Conservation (phyloP, 2,797 vertebrate genomes). For the Pipistrellus kuhlii region DNA sequence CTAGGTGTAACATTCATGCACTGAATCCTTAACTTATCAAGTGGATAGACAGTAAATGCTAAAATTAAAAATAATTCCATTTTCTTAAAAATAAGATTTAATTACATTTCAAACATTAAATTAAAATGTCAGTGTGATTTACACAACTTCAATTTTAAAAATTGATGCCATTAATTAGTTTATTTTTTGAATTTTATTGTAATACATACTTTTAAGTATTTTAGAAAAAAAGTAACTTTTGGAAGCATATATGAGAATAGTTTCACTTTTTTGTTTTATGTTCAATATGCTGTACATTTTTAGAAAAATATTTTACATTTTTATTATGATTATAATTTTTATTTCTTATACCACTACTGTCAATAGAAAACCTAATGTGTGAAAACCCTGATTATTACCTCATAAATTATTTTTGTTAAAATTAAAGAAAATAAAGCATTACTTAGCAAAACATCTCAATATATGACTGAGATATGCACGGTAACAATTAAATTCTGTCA, state of each 20-base stretch:
- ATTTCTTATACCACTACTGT: conserved; percentile 45
- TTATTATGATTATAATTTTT: conserved; percentile 40
- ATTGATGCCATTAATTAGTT: conserved; percentile 32
- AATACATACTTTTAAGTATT: conserved; percentile 45
- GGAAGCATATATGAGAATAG: not conserved
- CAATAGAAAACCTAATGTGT: conserved; percentile 23
- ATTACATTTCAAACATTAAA: conserved; percentile 58
- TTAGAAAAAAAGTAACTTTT: conserved; percentile 35
- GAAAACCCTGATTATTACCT: conserved; percentile 53
- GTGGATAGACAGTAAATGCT: not conserved
- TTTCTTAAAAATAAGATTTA: conserved; percentile 59
- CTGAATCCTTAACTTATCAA: conserved; percentile 35
- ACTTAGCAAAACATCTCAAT: conserved; percentile 33
- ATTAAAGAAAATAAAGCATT: conserved; percentile 55
- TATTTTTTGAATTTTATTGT: conserved; percentile 28
- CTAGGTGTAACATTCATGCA: not conserved
- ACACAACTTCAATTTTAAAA: conserved; percentile 39
- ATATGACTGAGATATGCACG: conserved; percentile 32
- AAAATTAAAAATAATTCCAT: conserved; percentile 47
- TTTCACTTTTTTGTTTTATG: conserved; percentile 26
- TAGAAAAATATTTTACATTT: conserved; percentile 39
- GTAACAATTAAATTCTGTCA: conserved; percentile 65
- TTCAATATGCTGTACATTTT: conserved; percentile 16
- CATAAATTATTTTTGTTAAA: conserved; percentile 44
- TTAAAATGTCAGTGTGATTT: conserved; percentile 43